These are phyloP conservation scores for Apamea sordens DNA, from an alignment of 2,888 invertebrate species.

Conservation along the genomic window DNA sequence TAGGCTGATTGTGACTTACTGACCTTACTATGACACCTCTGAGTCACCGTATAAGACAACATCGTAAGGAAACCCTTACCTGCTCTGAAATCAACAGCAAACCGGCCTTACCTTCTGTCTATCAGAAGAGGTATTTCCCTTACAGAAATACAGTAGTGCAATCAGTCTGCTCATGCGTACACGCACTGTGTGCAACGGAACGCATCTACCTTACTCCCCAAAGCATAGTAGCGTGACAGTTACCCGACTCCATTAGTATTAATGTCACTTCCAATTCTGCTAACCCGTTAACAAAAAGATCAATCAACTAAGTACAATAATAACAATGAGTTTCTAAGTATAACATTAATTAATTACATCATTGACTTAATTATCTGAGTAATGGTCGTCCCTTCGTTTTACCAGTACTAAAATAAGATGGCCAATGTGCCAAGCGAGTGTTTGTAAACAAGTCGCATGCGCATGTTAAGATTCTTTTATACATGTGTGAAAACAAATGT, in stretches of 20 bases:
- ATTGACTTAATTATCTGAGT: slow-evolving; percentile 44
- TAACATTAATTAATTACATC: slow-evolving; percentile 37
- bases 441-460: slow-evolving; percentile 57
- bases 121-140: neutral
- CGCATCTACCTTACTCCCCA: slow-evolving; percentile 8
- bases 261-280: slow-evolving; percentile 2
- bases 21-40: neutral
- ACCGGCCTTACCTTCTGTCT: neutral
- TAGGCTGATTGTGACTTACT: neutral
- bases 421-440: slow-evolving; percentile 48
- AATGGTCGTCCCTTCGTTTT: slow-evolving; percentile 32
- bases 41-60: neutral
- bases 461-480: slow-evolving; percentile 39
- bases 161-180: neutral
- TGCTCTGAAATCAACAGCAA: neutral
- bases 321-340: slow-evolving; percentile 19
- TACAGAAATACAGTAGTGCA: neutral
- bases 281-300: slow-evolving; percentile 16
- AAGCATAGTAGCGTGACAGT: slow-evolving; percentile 13
- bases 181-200: slow-evolving; percentile 1
- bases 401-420: slow-evolving; percentile 48
- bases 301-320: slow-evolving; percentile 26
- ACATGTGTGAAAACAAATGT: slow-evolving; percentile 36
- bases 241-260: neutral
- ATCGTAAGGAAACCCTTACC: neutral